These are phyloP conservation scores for Leptatherina wallacei DNA, from an alignment of 2,797 vertebrate species.

Conservation along the genomic window DNA sequence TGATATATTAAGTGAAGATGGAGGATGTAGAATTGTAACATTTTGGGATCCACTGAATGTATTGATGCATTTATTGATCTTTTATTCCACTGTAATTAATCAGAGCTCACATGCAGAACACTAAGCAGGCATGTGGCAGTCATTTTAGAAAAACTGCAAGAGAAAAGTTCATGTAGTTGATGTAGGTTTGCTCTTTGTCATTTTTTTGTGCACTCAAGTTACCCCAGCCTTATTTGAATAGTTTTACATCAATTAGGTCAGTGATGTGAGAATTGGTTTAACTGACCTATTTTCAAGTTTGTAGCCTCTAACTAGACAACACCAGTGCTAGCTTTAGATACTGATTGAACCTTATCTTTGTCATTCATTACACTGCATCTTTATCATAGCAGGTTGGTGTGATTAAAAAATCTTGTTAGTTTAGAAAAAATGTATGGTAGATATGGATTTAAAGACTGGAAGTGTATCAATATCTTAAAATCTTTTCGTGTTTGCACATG, in stretches of 20 bases:
- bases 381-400: neutral
- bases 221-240: neutral
- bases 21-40: neutral
- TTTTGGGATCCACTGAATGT: neutral
- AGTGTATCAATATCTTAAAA: neutral
- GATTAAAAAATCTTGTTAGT: neutral
- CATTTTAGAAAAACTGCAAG: neutral
- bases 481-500: neutral
- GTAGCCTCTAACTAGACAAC: neutral
- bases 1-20: neutral
- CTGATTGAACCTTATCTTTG: neutral
- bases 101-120: neutral
- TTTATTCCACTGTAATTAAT: neutral
- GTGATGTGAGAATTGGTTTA: constrained; percentile 6
- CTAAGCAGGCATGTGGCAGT: neutral
- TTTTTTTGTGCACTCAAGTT: neutral
- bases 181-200: neutral
- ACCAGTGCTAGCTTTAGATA: neutral
- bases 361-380: too few relatives aligned
- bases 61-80: neutral
- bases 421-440: neutral
- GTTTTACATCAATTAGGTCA: constrained; percentile 3
- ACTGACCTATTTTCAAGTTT: constrained; percentile 18
- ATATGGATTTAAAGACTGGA: neutral
- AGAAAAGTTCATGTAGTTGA: neutral